Percentiles rank a stretch among this genome's conserved stretches.
phyloP scores from a whole-genome alignment of 1,140 invertebrate genomes.

The Orius laevigatus region DNA sequence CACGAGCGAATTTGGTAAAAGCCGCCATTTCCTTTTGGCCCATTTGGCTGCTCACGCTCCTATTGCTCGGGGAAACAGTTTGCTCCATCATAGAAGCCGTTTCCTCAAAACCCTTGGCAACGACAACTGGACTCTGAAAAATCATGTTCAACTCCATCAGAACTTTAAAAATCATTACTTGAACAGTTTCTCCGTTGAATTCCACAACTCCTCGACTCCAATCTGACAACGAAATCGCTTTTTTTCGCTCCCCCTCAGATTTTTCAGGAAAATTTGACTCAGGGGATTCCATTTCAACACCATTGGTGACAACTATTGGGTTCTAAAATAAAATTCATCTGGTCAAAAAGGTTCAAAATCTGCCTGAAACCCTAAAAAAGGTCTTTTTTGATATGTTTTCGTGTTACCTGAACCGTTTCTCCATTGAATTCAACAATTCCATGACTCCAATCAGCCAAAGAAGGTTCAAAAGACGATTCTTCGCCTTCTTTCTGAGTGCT shows the following conservation, averaged over 20 bases:
- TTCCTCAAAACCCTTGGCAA: neutral
- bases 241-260: too few relatives aligned
- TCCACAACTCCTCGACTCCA: constrained; percentile 31
- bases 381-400: too few relatives aligned
- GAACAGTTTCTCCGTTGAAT: constrained; percentile 19
- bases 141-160: constrained; percentile 8
- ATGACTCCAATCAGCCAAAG: constrained; percentile 28
- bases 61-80: constrained; percentile 2
- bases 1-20: constrained; percentile 26
- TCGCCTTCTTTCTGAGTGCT: too few relatives aligned
- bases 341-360: too few relatives aligned
- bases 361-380: too few relatives aligned
- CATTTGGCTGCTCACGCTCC: constrained; percentile 23
- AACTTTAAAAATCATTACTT: constrained; percentile 13
- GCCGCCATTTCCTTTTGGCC: constrained; percentile 23
- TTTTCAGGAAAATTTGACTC: too few relatives aligned
- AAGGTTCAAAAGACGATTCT: too few relatives aligned
- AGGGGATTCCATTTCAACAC: too few relatives aligned
- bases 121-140: constrained; percentile 21
- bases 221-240: constrained; percentile 18
- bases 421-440: constrained; percentile 26
- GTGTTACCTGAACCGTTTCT: constrained; percentile 16
- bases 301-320: too few relatives aligned
- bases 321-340: too few relatives aligned
- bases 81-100: neutral